These are phyloP conservation scores for Chelonia mydas DNA, from an alignment of 2,797 vertebrate genomes.

Conservation along the genomic window DNA sequence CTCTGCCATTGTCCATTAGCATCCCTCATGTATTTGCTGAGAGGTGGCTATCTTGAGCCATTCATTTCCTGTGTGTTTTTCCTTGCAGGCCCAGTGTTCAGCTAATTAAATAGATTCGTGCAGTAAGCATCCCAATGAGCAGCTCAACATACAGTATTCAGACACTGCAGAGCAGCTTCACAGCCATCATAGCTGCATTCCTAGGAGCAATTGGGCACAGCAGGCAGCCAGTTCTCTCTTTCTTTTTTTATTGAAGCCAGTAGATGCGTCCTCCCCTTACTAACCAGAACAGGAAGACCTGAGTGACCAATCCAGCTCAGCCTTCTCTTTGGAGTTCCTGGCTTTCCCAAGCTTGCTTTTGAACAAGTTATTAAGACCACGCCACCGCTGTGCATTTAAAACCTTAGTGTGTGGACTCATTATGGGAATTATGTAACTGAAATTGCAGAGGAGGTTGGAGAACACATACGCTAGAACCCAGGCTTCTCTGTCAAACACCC, in stretches of 20 bases:
- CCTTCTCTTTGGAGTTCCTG: neutral
- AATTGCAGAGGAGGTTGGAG: neutral
- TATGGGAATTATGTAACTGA: neutral
- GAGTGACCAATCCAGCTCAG: neutral
- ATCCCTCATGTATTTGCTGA: neutral
- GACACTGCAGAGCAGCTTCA: neutral
- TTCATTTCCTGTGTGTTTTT: neutral
- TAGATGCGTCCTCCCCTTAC: neutral
- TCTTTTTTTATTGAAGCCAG: too few species aligned
- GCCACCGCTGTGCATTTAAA: neutral
- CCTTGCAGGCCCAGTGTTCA: neutral
- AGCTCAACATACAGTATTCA: neutral
- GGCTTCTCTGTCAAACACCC: neutral
- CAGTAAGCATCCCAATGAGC: neutral
- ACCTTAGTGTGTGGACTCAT: neutral
- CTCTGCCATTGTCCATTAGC: neutral
- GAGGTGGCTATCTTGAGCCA: neutral
- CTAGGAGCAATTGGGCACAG: neutral
- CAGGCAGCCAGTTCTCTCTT: neutral
- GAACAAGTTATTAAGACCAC: neutral
- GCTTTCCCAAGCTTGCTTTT: neutral
- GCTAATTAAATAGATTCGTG: neutral
- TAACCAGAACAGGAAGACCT: neutral
- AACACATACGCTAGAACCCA: neutral
- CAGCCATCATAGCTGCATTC: neutral